Conservation (phyloP, 2,888 invertebrate genomes). For the Melinaea marsaeus region DNA sequence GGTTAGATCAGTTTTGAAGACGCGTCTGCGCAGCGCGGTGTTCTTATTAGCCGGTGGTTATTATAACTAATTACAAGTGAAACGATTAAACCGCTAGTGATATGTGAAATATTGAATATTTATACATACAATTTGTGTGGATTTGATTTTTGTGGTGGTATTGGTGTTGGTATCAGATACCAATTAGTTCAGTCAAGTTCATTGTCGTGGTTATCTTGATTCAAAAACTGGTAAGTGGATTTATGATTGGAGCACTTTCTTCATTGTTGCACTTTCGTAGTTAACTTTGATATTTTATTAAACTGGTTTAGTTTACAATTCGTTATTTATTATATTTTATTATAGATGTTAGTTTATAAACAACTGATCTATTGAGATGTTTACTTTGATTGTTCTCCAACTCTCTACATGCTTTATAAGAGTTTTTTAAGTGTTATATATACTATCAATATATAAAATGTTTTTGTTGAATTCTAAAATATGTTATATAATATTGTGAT, state of each 20-base stretch:
- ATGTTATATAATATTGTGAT: no score
- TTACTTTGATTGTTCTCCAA: not conserved
- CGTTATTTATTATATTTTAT: not conserved
- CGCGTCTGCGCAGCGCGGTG: constrained; percentile 60
- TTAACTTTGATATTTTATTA: constrained; percentile 17
- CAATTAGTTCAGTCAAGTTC: constrained; percentile 61
- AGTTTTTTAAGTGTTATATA: not conserved
- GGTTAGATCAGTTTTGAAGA: constrained; percentile 71
- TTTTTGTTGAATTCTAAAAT: no score
- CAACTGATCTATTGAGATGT: not conserved
- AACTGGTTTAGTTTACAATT: constrained; percentile 1
- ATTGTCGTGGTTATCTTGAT: constrained; percentile 62
- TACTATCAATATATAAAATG: no score
- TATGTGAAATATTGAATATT: constrained; percentile 25
- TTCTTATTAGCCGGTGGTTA: constrained; percentile 45
- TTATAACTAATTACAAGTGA: constrained; percentile 38
- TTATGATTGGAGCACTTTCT: constrained; percentile 42
- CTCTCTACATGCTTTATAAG: not conserved
- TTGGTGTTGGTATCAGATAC: constrained; percentile 45
- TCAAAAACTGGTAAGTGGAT: constrained; percentile 61
- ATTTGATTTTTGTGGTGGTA: constrained; percentile 49
- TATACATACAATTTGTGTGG: constrained; percentile 44
- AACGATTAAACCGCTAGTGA: constrained; percentile 22
- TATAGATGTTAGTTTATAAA: not conserved
- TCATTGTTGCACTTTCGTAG: constrained; percentile 44